Conservation (phyloP, 2,888 invertebrate species). For the Eurytoma adleriae region DNA sequence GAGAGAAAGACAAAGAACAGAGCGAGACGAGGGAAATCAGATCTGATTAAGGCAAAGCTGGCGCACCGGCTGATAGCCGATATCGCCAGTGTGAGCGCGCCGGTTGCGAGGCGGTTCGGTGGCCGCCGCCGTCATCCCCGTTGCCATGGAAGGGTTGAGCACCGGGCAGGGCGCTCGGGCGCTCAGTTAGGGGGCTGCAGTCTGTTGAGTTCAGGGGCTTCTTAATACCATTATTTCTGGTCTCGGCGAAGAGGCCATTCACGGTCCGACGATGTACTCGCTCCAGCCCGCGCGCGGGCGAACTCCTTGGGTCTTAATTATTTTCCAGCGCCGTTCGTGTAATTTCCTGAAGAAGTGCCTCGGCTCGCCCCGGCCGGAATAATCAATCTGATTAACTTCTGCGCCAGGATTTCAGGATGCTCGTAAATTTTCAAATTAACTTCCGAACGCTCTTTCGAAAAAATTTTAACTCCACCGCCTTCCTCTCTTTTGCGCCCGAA, state of each 20-base stretch:
- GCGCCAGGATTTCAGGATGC: too few species aligned
- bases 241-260: constrained; percentile 63
- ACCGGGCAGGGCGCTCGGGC: constrained; percentile 39
- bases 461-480: too few species aligned
- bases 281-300: not conserved
- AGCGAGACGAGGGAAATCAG: constrained; percentile 62
- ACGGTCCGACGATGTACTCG: constrained; percentile 39
- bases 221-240: constrained; percentile 74
- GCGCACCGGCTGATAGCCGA: constrained; percentile 62
- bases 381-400: too few species aligned
- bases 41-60: constrained; percentile 70
- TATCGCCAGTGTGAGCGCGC: constrained; percentile 26
- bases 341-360: too few species aligned
- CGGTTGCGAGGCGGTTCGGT: constrained; percentile 18
- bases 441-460: too few species aligned
- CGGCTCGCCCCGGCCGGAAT: too few species aligned
- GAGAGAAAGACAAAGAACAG: constrained; percentile 36
- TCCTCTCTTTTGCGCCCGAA: too few species aligned
- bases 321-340: constrained; percentile 28
- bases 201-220: constrained; percentile 69
- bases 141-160: constrained; percentile 45
- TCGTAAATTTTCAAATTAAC: too few species aligned
- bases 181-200: constrained; percentile 73
- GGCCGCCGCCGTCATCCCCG: constrained; percentile 58
- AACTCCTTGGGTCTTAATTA: constrained; percentile 38